Base-by-base conservation (phyloP, 2,888 invertebrate genomes). In the Drosophila mulleri region DNA sequence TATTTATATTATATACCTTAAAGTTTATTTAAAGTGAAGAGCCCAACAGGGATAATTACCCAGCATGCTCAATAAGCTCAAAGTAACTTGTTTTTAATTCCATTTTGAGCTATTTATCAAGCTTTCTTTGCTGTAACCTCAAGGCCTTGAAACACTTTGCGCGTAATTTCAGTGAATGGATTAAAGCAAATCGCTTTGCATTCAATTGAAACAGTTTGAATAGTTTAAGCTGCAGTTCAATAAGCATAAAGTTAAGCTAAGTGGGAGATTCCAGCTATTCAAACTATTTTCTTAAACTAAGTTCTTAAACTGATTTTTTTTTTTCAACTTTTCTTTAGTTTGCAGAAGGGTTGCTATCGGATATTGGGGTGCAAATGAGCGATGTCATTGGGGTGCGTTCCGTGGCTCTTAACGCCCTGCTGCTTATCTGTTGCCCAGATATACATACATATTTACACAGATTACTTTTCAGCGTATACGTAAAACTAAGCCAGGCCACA, bases 201-300 rank as follows among this genome's bases (percentile, higher is more conserved):
- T 57, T 52, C 67, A 71, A 75, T 65, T 62, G 37, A 12, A 41
- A 29, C 44, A 57, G 18, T 47, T 75, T 59, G 18, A 62, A 54
- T 14, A 48, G 67, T 41, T 74, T 64, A 65, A 78, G 64, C n/a
- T 62, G 61, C 23, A 61, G 59, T 70, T 74, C 74, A 78, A 78
- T 77, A 67, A 74, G 32, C 52, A 59, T 62, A n/a, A 67, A 73
- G 48, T 26, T 47, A 23, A 74, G 59, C 53, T 56, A 52, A 67
- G 56, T 39, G 5, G 18, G 26, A 52, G 50, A 63, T 45, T 47
- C 18, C 47, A 32, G 39, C n/a, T 35, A 54, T 32, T 59, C 18
- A 42, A 56, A 54, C 29, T 23, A 29, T 65, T 29, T 52, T 61
- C 59, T 65, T 18, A 53, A 72, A 54, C 47, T 53, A 3, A 47